Evolutionary conservation across 2,797 vertebrate species (phyloP), one percentile per base, ranked within the genome.

Genomic region (Ptychadena robeensis): DNA sequence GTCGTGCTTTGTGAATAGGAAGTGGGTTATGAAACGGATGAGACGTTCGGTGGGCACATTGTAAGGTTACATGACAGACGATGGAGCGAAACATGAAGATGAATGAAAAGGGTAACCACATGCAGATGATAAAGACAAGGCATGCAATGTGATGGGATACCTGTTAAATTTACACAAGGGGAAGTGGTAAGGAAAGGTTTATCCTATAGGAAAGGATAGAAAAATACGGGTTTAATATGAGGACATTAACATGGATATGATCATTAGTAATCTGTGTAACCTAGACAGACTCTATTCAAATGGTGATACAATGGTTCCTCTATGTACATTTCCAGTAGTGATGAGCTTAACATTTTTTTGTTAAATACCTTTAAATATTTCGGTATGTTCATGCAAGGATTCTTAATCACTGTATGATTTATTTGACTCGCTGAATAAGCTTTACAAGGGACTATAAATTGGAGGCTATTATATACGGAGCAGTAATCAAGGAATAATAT

Each of bases 91-190:
- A 67, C 31, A 80, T 4, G 14, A 68, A 9, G 25, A 22, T 30
- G 14, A 65, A 28, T 28, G 64, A 31, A 38, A 28, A 34, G 34
- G 35, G 14, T 35, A 73, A 74, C 28, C 3, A 22, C 25, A 65
- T 78, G 30, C 40, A 78, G 30, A 48, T 32, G 40, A 35, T 40
- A 69, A 25, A 27, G 34, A 65, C 31, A 70, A n/a, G 65, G 15
- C 81, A 83, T 71, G 70, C 73, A 82, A 79, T 61, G 12, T 53
- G 28, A 75, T 68, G 83, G 83, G 78, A 80, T 85, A 85, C 83
- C 83, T 85, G 78, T 85, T 80, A 85, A 44, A 76, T 72, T n/a
- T n/a, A n/a, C 76, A 72, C 78, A 85, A 85, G 65, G 78, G 83
- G 83, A 71, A 40, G 66, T 81, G 48, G 57, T 80, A 72, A 74